Evolutionary conservation across 2,113 vertebrate species (phyloP), one percentile per base, ranked within the genome.

Genomic region (Mastomys natalensis): DNA sequence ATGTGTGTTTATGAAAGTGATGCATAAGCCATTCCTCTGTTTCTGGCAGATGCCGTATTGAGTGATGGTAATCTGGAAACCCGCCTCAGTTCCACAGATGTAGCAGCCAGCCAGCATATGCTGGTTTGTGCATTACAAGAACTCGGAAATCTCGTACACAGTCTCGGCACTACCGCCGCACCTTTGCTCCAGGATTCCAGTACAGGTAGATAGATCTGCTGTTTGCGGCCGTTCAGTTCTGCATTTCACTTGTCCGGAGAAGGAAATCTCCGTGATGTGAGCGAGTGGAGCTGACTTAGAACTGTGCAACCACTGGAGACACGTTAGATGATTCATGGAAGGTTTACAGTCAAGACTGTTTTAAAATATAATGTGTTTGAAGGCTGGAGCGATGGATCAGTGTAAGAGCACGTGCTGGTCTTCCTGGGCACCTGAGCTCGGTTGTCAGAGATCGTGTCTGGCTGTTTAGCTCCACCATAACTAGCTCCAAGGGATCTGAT

Each of bases 81-180:
- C 34, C 99, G 98, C 82, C 94, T 97, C 96, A 98, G 97, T 53
- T 97, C 98, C 70, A 77, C 98, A 74, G 99, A 99, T 64, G 73
- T 99, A 76, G 96, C 98, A 60, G 98, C 98, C 73, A 99, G 98
- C 98, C 99, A 99, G 92, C 99, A 99, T 17, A 97, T 99, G 73
- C 95, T 99, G 97, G 98, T 99, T 40, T 99, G 99, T 97, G 98
- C 99, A 12, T 98, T 99, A 95, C 98, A 99, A 98, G 99, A 99
- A 51, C 99, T 99, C n/a, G 99, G 99, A 94, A 98, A 98, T 87
- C 98, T 99, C 87, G 87, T 99, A 22, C 96, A 98, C 78, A 98
- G 98, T 64, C 98, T 99, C 76, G 98, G 99, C 62, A 99, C 99
- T 91, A 99, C 99, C 17, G 99, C 99, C 9, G 98, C 98, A 34